Evolutionary conservation across 2,113 vertebrate species (phyloP).

Genomic region (Gavialis gangeticus): DNA sequence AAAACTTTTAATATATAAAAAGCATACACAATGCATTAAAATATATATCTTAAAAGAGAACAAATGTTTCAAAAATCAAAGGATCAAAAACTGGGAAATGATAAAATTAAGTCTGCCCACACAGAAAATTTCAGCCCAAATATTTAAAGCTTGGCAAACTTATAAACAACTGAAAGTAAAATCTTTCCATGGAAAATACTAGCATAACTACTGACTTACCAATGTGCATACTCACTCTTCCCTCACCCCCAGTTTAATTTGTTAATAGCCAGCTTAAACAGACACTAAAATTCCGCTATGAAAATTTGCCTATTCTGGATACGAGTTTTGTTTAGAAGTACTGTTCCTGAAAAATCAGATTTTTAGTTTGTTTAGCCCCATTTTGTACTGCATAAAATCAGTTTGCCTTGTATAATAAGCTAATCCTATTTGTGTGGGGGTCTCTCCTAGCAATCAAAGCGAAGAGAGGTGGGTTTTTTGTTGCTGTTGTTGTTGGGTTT

Average conservation of each 20-base stretch:
- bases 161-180: neutral
- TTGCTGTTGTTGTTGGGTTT: too few species aligned
- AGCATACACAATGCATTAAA: neutral
- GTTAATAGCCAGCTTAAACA: neutral
- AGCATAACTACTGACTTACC: neutral
- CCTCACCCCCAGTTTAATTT: neutral
- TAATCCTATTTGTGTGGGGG: neutral
- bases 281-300: neutral
- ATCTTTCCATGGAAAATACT: neutral
- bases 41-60: neutral
- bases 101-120: neutral
- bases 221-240: neutral
- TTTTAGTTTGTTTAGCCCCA: neutral
- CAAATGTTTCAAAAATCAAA: neutral
- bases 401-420: conserved; percentile 36
- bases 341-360: neutral
- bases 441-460: neutral
- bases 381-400: neutral
- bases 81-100: too few species aligned
- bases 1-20: neutral
- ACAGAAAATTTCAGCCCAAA: neutral
- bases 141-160: rapidly evolving
- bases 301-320: neutral
- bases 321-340: neutral
- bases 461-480: neutral